phyloP scores from a whole-genome alignment of 2,113 vertebrate species.

The Leptobrachium leishanense region DNA sequence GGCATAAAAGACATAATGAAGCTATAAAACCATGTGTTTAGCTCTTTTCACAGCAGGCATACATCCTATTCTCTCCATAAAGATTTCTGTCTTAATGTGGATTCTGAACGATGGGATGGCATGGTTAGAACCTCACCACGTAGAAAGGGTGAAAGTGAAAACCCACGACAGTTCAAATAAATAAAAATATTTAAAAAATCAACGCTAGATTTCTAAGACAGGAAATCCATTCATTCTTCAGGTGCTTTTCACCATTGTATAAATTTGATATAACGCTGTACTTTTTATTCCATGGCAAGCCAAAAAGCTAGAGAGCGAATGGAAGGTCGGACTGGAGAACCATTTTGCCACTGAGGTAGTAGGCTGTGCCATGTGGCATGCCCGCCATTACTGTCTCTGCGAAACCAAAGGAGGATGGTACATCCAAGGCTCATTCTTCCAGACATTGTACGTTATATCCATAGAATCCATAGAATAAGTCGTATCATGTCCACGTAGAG shows the following conservation, averaged over 20 bases:
- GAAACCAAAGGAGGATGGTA: background rate
- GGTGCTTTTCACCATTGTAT: background rate
- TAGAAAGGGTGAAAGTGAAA: background rate
- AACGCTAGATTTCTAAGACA: no score
- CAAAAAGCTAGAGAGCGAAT: background rate
- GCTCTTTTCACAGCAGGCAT: no score
- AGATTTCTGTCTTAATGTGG: background rate
- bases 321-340: background rate
- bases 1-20: no score
- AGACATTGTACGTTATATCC: background rate
- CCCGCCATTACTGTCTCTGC: constrained; percentile 27
- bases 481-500: background rate
- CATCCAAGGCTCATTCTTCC: constrained; percentile 16
- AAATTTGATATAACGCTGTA: background rate
- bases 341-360: background rate
- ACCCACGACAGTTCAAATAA: background rate
- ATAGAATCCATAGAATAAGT: constrained; percentile 22
- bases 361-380: background rate
- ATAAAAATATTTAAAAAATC: no score
- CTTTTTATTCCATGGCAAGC: background rate
- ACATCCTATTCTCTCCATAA: no score
- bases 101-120: background rate
- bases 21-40: no score
- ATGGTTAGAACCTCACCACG: background rate
- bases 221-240: background rate